A percentile compares a stretch with the other conserved stretches of the same genome.
These are phyloP conservation scores for Mandrillus leucophaeus DNA, from an alignment of 2,113 vertebrate species.

Conservation along the genomic window DNA sequence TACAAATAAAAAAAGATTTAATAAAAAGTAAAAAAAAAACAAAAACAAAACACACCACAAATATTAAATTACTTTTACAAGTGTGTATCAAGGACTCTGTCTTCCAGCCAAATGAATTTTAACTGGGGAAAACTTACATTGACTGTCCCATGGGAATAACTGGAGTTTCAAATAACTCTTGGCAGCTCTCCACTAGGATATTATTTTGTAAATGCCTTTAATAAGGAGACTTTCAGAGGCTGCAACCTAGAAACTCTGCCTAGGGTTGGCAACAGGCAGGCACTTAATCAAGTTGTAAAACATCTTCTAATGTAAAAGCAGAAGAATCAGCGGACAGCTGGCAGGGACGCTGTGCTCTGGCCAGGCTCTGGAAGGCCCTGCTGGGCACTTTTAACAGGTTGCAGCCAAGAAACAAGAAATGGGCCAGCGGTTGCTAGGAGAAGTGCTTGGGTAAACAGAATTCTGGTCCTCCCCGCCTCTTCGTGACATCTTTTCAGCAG, in stretches of 20 bases:
- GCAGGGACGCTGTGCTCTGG: background rate
- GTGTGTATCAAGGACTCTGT: background rate
- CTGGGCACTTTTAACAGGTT: no score
- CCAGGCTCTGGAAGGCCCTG: no score
- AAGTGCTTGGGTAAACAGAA: no score
- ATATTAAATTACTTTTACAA: background rate
- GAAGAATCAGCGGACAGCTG: background rate
- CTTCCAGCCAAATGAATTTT: background rate
- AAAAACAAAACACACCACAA: background rate
- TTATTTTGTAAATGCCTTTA: slow-evolving; percentile 35
- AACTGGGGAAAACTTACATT: background rate
- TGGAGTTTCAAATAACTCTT: background rate
- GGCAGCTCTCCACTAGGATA: background rate
- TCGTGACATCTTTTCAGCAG: no score
- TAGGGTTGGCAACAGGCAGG: background rate
- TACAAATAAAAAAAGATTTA: background rate
- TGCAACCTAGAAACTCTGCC: slow-evolving; percentile 7
- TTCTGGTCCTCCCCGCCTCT: no score
- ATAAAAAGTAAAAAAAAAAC: background rate
- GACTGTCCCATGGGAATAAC: background rate
- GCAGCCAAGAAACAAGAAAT: no score
- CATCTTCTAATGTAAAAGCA: background rate
- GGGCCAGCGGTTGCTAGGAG: no score
- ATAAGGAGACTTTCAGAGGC: slow-evolving; percentile 15
- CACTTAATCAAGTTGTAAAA: background rate